phyloP scores from a whole-genome alignment of 2,797 vertebrate species.

The Heliangelus exortis region DNA sequence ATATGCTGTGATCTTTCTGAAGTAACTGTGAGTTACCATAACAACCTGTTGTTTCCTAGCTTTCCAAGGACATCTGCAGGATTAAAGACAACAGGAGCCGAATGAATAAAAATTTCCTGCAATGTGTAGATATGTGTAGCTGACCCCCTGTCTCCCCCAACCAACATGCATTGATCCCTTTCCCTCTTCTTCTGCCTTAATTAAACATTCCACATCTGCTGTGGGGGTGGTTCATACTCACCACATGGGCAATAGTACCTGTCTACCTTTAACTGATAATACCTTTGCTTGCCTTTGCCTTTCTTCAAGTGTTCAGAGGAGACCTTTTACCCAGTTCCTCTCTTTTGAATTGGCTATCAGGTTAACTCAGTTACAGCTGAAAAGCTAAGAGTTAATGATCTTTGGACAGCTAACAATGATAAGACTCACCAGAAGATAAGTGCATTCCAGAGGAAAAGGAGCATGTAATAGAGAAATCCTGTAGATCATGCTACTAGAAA shows the following conservation, averaged over 20 bases:
- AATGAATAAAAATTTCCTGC: background rate
- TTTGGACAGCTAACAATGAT: background rate
- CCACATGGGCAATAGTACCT: background rate
- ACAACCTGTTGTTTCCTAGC: background rate
- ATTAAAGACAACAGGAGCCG: background rate
- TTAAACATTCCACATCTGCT: background rate
- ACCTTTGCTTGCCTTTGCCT: background rate
- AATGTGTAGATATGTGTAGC: background rate
- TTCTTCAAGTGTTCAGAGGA: background rate
- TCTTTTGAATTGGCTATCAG: background rate
- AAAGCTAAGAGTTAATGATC: background rate
- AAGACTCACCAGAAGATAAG: background rate
- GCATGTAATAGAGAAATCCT: background rate
- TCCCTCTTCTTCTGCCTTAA: background rate
- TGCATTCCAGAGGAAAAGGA: background rate
- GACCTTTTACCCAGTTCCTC: background rate
- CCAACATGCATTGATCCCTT: fast-evolving
- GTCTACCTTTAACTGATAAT: background rate
- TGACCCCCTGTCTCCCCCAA: background rate
- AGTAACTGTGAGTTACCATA: background rate
- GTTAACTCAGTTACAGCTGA: background rate
- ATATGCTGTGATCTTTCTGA: background rate
- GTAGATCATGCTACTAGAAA: background rate
- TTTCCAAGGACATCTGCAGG: background rate
- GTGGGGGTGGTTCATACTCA: background rate